phyloP scores from a whole-genome alignment of 2,113 vertebrate species.

The Tragelaphus imberbis region DNA sequence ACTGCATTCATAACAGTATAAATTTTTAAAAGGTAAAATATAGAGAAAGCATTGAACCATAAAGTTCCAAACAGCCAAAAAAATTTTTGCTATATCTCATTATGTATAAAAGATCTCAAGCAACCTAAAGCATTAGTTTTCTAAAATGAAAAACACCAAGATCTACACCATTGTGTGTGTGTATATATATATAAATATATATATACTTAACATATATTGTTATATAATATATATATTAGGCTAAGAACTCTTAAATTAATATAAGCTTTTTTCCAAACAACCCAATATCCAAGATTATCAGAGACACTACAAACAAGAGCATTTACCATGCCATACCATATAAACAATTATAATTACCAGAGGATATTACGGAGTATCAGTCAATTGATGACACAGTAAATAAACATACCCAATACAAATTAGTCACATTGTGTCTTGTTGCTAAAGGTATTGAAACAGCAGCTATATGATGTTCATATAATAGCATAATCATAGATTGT shows the following conservation, averaged over 20 bases:
- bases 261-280: neutral
- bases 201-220: neutral
- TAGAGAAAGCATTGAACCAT: neutral
- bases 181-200: neutral
- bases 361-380: neutral
- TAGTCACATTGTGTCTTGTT: neutral
- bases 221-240: neutral
- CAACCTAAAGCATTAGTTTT: neutral
- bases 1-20: neutral
- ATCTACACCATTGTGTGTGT: neutral
- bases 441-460: slow-evolving; percentile 27
- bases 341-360: slow-evolving; percentile 4
- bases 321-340: neutral
- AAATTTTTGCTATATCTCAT: neutral
- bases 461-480: neutral
- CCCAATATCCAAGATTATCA: neutral
- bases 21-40: neutral
- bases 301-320: neutral
- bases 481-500: neutral
- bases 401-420: neutral
- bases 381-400: slow-evolving; percentile 4
- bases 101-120: neutral
- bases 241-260: neutral
- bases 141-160: slow-evolving; percentile 11
- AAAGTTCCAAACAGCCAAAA: neutral